Evolutionary conservation across 2,113 vertebrate genomes (phyloP).

Genomic region (Meleagris gallopavo): DNA sequence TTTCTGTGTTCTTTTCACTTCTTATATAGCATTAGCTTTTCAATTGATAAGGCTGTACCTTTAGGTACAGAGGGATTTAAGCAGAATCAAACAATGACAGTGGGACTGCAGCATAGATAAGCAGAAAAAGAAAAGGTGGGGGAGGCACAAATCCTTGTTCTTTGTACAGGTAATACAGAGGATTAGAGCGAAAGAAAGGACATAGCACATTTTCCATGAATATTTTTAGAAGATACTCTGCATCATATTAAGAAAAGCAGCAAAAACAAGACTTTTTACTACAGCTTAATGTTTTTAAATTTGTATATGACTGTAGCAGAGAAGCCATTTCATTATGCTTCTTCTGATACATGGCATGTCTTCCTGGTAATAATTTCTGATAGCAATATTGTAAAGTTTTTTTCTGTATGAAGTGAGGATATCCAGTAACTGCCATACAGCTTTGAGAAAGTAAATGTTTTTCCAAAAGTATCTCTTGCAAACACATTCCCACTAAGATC

Average conservation of each 20-base stretch:
- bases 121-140: neutral
- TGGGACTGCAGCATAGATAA: conserved; percentile 69
- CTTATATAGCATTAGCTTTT: conserved; percentile 79
- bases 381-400: neutral
- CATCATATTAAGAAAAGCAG: conserved; percentile 34
- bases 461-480: neutral
- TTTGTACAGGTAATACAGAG: conserved; percentile 65
- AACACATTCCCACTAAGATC: neutral
- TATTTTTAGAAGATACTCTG: conserved; percentile 49
- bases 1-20: conserved; percentile 79
- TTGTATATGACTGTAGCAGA: neutral
- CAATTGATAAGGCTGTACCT: conserved; percentile 77
- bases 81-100: conserved; percentile 75
- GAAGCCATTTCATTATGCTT: conserved; percentile 20
- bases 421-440: neutral
- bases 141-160: conserved; percentile 52
- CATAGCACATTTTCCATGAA: conserved; percentile 31
- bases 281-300: conserved; percentile 29
- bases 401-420: neutral
- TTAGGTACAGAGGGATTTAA: conserved; percentile 75
- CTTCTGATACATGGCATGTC: neutral
- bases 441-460: neutral
- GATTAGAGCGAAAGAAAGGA: conserved; percentile 56
- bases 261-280: conserved; percentile 40
- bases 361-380: neutral